These are phyloP conservation scores for Tinea trinotella DNA, from an alignment of 2,888 invertebrate species.

Conservation along the genomic window DNA sequence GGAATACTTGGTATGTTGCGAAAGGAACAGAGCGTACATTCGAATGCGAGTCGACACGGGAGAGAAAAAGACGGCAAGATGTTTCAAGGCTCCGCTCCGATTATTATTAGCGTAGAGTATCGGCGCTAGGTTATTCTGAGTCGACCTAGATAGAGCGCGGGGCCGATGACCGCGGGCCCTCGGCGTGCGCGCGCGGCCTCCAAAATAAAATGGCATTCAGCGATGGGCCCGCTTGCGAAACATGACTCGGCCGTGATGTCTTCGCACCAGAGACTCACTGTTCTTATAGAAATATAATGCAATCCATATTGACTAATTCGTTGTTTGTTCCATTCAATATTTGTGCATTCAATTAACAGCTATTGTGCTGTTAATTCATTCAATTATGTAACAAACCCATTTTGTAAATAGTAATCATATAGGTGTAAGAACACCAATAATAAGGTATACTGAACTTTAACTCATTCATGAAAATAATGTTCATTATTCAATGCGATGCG, in stretches of 20 bases:
- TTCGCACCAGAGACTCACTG: conserved; percentile 38
- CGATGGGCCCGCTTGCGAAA: conserved; percentile 71
- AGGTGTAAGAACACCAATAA: too few species aligned
- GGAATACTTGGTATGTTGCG: conserved; percentile 5
- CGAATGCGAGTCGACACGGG: conserved; percentile 36
- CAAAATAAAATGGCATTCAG: conserved; percentile 70
- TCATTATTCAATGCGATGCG: too few species aligned
- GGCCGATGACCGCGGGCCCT: conserved; percentile 72
- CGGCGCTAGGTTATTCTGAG: conserved; percentile 72
- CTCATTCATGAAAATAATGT: too few species aligned
- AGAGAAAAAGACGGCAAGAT: conserved; percentile 55
- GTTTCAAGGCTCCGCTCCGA: conserved; percentile 55
- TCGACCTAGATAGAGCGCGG: conserved; percentile 67
- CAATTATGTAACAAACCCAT: not conserved
- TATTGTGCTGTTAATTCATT: too few species aligned
- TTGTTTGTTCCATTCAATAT: conserved; percentile 2
- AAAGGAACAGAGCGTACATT: conserved; percentile 5
- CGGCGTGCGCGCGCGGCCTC: conserved; percentile 64
- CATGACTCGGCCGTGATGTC: conserved; percentile 52
- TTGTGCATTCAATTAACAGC: not conserved
- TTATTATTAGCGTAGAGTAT: conserved; percentile 65
- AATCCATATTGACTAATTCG: conserved; percentile 16
- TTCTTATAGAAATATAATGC: conserved; percentile 18
- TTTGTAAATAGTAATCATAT: too few species aligned
- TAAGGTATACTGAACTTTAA: too few species aligned